Evolutionary conservation across 1,140 invertebrate species (phyloP), one percentile per base, ranked within the genome.

Genomic region (Bombyx mandarina): DNA sequence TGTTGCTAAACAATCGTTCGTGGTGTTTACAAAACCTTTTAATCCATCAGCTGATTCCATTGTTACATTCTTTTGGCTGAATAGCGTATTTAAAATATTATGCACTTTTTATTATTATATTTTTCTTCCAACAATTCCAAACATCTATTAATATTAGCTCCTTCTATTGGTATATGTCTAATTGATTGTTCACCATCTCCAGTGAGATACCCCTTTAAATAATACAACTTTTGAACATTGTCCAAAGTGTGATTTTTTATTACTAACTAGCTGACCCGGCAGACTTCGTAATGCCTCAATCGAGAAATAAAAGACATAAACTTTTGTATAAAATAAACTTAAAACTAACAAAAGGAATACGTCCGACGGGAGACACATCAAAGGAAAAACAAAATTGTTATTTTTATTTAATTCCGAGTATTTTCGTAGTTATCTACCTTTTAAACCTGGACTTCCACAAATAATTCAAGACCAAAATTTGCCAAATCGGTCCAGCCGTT

Each of bases 21-120:
- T 61, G 43, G 59, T 61, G 50, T 67, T 61, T 35, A 63, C 45
- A 7, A 67, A 43, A 43, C 58, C 49, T 44, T 60, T 64, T 45
- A 64, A 52, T 26, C 6, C 6, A 5, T 6, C 8, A 22, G 50
- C 18, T 10, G 50, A 52, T 52, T 57, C 55, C 4, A 26, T 49
- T 2, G 6, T 43, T 9, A 56, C 43, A 44, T 44, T 48, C 18
- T 52, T 57, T 54, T 61, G 60, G 45, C 52, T 54, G 8, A 61
- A 45, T 8, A 57, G 45, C 8, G 55, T 6, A 45, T 61, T 57
- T 53, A 61, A 61, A 45, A 60, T 8, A 10, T 18, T 48, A 48
- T 6, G 47, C 2, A 48, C 22, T 48, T 48, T 48, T 48, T 48
- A 10, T 48, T 48, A 10, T 48, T 48, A 48, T 48, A 48, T 12